Base-by-base conservation (phyloP, 2,113 vertebrate genomes). In the Platysteira castanea region DNA sequence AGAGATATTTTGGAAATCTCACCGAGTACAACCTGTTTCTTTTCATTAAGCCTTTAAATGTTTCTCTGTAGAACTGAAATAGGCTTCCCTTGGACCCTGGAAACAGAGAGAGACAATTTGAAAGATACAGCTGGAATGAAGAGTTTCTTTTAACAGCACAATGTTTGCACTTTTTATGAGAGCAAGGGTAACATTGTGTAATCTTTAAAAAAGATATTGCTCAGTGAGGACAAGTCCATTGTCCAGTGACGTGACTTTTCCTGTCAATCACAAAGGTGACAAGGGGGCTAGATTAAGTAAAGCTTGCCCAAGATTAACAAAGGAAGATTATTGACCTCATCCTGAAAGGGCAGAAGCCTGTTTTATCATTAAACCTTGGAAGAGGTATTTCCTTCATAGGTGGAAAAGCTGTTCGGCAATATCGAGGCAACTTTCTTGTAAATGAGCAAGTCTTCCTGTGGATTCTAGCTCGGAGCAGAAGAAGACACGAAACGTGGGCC, bases 261-360 rank as follows among this genome's bases (percentile, higher is more conserved):
- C 81, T 98, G 95, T 93, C 93, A 94, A 91, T 97, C 96, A 96
- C 96, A 83, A 96, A 97, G 97, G 96, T 97, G 96, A 98, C 96
- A 98, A 98, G 97, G 96, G 96, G 96, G 89, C 82, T 94, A 97
- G 97, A 98, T 99, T 98, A 98, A 98, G 98, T 98, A 98, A 98
- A 98, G 97, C 98, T 98, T 98, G 97, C 98, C 98, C 96, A 96
- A 96, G 97, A 98, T 97, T 98, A 98, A 97, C 94, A 96, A 97
- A 98, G 96, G 96, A 98, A 98, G 98, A 98, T 99, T 96, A 95
- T 95, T 98, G 98, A 98, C 98, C 98, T 98, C 81, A 95, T 97
- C 94, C 87, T 68, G 95, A 97, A 98, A 98, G 97, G 97, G 97
- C 98, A 97, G 95, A 96, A 96, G 83, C 63, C 93, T 97, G 96